Evolutionary conservation across 2,888 invertebrate species (phyloP), one percentile per base, ranked within the genome.

Genomic region (Alsophila aescularia): DNA sequence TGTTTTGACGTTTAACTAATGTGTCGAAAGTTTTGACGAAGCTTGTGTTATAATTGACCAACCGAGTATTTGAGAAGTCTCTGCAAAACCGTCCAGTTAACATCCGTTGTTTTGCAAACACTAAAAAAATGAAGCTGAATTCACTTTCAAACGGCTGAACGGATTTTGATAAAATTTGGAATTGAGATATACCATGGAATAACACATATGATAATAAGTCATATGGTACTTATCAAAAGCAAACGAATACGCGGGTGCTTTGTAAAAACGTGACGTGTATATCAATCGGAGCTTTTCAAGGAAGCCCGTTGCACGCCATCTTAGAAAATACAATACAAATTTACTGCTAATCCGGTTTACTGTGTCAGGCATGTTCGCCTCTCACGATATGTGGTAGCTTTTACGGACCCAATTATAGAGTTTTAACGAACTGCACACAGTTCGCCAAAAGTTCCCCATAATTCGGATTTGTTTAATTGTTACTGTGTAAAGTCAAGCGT

Each of bases 381-480:
- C 59, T 42, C 54, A 42, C 62, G 62, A 64, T 64, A 67, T 68
- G 70, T 65, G 65, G 64, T 56, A 58, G 64, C 68, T 57, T 62
- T 62, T 43, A 65, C 59, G 53, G 65, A 66, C 66, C 74, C 74
- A 81, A 83, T 82, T 78, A 81, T 65, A 66, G 75, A 81, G 75
- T 82, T 81, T 77, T 75, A 81, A 81, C 76, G 73, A 80, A 79
- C 76, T 75, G 73, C 72, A 75, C 69, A 73, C 63, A 67, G 67
- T 64, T 68, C 67, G 64, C 64, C 66, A 67, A 71, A 75, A 78
- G 67, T 75, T 68, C 37, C 60, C 69, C 62, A 73, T 73, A 72
- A 75, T 73, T 73, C 54, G 67, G 68, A 75, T 75, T 73, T 77
- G 69, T 74, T 75, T 77, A 77, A 79, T 77, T 75, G 72, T 77